Conservation (phyloP, 2,113 vertebrate species). For the Loxodonta africana region DNA sequence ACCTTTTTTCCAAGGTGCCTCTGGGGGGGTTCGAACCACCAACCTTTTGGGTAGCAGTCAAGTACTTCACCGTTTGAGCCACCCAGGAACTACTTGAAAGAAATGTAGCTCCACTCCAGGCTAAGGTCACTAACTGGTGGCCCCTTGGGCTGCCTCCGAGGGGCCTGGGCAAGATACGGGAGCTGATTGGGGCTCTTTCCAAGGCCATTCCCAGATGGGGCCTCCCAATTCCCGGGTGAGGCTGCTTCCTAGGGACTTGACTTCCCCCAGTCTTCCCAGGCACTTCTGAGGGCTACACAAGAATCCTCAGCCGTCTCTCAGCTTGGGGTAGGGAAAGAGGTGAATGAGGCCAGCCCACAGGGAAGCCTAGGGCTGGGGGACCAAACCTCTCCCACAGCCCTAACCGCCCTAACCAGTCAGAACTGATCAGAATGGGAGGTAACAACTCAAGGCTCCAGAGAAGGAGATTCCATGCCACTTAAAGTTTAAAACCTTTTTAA, state of each 20-base stretch:
- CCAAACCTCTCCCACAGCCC: neutral
- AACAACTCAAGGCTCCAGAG: neutral
- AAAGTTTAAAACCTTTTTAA: neutral
- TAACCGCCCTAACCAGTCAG: neutral
- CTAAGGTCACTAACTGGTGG: neutral
- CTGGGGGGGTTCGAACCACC: neutral
- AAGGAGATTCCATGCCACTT: neutral
- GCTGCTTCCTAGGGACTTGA: neutral
- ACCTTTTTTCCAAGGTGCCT: neutral
- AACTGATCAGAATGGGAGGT: neutral
- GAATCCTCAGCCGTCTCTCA: neutral
- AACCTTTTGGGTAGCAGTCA: neutral
- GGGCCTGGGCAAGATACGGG: neutral
- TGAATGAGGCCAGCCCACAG: neutral
- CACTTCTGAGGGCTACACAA: neutral
- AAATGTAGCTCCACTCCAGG: neutral
- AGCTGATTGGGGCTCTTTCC: no score
- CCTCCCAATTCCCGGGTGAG: neutral
- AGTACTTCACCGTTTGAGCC: neutral
- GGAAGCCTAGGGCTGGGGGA: neutral
- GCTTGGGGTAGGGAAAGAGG: neutral
- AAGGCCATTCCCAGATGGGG: neutral
- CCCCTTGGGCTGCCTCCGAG: neutral
- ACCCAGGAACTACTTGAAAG: neutral
- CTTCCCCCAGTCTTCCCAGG: neutral